A percentile compares a stretch with the other conserved stretches of the same genome.
phyloP scores from a whole-genome alignment of 2,113 vertebrate genomes.

The Pterocles orientalis region DNA sequence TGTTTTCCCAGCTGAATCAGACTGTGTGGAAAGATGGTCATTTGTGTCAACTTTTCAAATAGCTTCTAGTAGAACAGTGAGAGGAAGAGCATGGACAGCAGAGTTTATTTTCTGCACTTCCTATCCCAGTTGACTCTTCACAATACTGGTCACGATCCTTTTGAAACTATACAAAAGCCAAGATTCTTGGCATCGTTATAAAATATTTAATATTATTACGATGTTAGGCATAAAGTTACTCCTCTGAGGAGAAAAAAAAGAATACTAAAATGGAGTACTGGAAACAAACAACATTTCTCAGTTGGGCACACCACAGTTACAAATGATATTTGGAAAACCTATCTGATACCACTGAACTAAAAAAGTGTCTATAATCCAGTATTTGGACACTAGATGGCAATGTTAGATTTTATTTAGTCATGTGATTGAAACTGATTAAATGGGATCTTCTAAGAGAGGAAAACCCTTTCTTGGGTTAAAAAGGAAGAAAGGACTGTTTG shows the following conservation, averaged over 20 bases:
- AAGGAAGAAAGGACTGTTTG: not conserved
- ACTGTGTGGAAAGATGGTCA: not conserved
- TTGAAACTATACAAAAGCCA: not conserved
- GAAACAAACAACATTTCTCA: not conserved
- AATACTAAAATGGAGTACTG: not conserved
- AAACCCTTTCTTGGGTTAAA: not conserved
- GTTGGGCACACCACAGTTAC: too few species aligned
- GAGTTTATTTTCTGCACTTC: not conserved
- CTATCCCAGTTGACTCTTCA: not conserved
- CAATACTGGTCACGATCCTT: not conserved
- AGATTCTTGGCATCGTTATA: not conserved
- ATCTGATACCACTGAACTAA: not conserved
- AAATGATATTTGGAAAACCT: not conserved
- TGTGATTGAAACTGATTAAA: conserved; percentile 30
- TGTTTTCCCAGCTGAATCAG: not conserved
- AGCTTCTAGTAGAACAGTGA: not conserved
- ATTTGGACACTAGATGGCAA: conserved; percentile 53
- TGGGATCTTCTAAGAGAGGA: not conserved
- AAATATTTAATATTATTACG: not conserved
- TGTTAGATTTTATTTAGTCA: conserved; percentile 62
- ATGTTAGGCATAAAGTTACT: not conserved
- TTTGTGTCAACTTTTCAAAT: not conserved
- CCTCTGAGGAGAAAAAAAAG: not conserved
- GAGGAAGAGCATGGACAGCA: not conserved
- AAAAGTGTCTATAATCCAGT: not conserved